These are phyloP conservation scores for Galemys pyrenaicus DNA, from an alignment of 2,113 vertebrate genomes.

Conservation along the genomic window DNA sequence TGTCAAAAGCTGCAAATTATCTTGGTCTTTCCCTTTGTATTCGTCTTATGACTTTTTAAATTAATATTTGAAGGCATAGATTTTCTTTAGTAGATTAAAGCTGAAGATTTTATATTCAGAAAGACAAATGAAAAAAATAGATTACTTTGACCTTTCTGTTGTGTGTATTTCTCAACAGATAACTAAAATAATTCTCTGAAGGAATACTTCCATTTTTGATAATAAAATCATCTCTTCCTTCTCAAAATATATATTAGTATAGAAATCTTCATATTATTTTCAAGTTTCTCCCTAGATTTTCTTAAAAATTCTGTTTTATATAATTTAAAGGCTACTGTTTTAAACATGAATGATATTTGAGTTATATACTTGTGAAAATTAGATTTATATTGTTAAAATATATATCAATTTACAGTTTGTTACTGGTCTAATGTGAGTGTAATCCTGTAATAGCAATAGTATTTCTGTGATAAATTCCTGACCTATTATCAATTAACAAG, in stretches of 20 bases:
- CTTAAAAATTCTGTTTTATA: neutral
- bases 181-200: neutral
- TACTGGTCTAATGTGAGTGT: neutral
- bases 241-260: neutral
- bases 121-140: neutral
- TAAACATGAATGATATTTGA: neutral
- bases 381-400: neutral
- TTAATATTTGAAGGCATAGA: neutral
- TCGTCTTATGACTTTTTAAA: neutral
- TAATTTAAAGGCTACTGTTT: neutral
- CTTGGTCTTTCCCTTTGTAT: neutral
- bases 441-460: constrained; percentile 16
- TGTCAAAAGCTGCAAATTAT: neutral
- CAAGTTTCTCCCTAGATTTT: neutral
- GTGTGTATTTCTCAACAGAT: neutral
- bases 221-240: neutral
- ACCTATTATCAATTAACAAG: neutral
- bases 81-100: neutral
- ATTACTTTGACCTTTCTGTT: neutral
- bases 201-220: neutral
- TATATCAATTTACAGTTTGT: neutral
- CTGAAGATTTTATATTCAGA: neutral
- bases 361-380: neutral
- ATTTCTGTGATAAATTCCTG: neutral
- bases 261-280: neutral